Percentiles rank a stretch among this genome's conserved stretches.
These are phyloP conservation scores for Euplagia quadripunctaria DNA, from an alignment of 2,888 invertebrate species.

Conservation along the genomic window DNA sequence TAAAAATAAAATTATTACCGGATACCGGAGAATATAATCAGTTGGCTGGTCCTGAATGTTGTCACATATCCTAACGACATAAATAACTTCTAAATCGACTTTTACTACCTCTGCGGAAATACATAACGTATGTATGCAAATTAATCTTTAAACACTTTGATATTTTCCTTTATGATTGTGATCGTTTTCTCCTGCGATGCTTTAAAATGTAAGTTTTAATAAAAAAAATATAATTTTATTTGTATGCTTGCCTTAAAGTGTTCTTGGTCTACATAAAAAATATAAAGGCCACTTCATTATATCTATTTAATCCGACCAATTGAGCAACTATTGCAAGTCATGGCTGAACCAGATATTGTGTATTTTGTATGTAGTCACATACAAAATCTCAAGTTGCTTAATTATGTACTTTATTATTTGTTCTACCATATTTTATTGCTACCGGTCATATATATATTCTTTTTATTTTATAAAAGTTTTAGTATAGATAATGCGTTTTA, in stretches of 20 bases:
- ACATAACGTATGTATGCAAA: background rate
- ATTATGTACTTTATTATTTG: constrained; percentile 18
- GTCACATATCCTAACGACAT: constrained; percentile 5
- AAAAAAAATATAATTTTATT: background rate
- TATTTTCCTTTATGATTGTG: background rate
- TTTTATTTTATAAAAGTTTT: background rate
- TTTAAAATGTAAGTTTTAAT: background rate
- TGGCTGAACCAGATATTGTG: constrained; percentile 18
- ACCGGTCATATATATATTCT: background rate
- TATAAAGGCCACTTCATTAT: constrained; percentile 21
- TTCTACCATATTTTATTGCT: constrained; percentile 1
- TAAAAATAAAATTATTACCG: background rate
- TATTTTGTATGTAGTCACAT: constrained; percentile 15
- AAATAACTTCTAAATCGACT: constrained; percentile 2
- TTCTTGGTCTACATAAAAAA: background rate
- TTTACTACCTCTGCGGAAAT: background rate
- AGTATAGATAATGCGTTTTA: constrained; percentile 1
- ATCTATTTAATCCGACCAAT: constrained; percentile 34
- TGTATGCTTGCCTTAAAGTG: background rate
- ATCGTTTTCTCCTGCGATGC: background rate
- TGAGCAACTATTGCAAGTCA: constrained; percentile 27
- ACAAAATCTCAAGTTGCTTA: constrained; percentile 8
- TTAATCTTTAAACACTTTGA: background rate
- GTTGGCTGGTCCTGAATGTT: background rate
- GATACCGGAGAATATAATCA: background rate